Conservation (phyloP, 2,797 vertebrate genomes). For the Tenualosa ilisha region DNA sequence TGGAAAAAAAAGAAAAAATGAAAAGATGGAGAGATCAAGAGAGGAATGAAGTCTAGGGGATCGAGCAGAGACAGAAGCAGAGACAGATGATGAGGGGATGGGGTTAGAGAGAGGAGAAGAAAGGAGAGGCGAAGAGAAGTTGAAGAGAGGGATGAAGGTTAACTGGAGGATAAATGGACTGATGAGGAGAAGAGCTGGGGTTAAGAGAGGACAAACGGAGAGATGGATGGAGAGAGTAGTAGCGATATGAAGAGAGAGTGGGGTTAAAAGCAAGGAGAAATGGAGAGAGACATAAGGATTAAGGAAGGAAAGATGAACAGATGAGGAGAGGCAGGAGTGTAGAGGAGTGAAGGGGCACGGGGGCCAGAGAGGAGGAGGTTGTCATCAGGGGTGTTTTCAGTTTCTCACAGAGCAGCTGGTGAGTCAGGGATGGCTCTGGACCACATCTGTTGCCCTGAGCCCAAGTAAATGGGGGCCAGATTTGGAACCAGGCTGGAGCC, state of each 20-base stretch:
- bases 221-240: slow-evolving; percentile 13
- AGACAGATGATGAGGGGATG: not conserved
- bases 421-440: not conserved
- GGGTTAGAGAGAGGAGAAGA: not conserved
- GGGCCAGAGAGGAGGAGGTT: not conserved
- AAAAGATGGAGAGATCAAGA: slow-evolving; percentile 16
- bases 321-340: not conserved
- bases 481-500: not conserved
- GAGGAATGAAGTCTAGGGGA: slow-evolving; percentile 5
- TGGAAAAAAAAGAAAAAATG: not conserved
- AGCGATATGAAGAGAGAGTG: not conserved
- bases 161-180: not conserved
- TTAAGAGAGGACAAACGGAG: not conserved
- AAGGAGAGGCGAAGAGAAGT: not conserved
- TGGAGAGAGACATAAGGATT: not conserved
- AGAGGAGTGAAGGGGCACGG: not conserved
- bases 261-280: not conserved
- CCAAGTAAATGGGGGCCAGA: not conserved
- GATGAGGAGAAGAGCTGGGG: slow-evolving; percentile 10
- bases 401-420: no score
- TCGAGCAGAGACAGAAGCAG: not conserved
- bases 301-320: not conserved
- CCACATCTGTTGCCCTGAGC: not conserved
- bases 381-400: not conserved
- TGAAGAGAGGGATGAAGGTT: slow-evolving; percentile 4